These are phyloP conservation scores for Teinopalpus imperialis DNA, from an alignment of 2,888 invertebrate species.

Conservation along the genomic window DNA sequence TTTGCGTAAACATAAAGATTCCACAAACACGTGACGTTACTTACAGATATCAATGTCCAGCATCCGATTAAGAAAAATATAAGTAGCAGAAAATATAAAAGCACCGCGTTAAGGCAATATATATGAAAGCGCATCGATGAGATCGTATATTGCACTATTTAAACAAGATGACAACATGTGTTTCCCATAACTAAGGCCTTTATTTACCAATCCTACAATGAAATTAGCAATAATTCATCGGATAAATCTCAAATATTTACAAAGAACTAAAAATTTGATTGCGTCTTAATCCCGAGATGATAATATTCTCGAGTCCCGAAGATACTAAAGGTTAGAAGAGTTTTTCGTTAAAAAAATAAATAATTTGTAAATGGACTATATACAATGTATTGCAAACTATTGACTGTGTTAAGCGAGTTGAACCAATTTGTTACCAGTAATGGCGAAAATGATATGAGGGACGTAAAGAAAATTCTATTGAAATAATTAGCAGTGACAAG, in stretches of 20 bases:
- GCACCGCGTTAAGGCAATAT: background rate
- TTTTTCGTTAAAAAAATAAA: conserved; percentile 17
- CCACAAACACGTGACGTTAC: no score
- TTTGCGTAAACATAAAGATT: no score
- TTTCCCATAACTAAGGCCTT: background rate
- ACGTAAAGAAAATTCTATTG: background rate
- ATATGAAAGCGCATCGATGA: conserved; percentile 4
- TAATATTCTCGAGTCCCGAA: conserved; percentile 8
- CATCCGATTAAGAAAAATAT: background rate
- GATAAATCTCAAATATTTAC: conserved; percentile 21
- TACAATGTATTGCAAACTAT: conserved; percentile 23
- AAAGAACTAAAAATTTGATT: conserved; percentile 8
- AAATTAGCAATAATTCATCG: conserved; percentile 5
- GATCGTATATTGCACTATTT: conserved; percentile 27
- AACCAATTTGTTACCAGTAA: background rate
- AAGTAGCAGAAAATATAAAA: no score
- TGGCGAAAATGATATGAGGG: background rate
- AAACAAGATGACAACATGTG: conserved; percentile 5
- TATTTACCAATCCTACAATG: conserved; percentile 1
- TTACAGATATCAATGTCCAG: background rate
- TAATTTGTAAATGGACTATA: conserved; percentile 23
- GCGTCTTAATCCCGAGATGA: background rate
- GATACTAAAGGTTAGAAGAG: conserved; percentile 15
- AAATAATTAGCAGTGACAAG: conserved; percentile 29
- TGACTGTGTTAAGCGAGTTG: background rate